Evolutionary conservation across 2,797 vertebrate genomes (phyloP).

Genomic region (Sciaenops ocellatus): DNA sequence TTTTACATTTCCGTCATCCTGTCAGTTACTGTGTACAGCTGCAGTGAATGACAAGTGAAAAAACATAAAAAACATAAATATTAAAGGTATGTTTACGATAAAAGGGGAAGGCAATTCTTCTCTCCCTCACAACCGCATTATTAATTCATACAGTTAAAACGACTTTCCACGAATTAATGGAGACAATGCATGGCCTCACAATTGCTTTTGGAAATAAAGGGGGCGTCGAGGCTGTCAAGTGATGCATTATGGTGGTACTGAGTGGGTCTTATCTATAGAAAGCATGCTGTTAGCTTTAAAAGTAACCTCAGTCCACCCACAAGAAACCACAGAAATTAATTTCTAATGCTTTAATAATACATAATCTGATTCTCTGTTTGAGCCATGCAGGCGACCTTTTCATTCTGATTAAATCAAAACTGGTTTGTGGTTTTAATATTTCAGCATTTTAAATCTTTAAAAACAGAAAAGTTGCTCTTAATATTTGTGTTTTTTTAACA

Average conservation of each 20-base stretch:
- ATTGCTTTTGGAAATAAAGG: constrained; percentile 84
- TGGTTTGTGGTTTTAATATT: background rate
- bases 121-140: constrained; percentile 86
- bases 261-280: constrained; percentile 82
- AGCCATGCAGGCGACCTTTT: background rate
- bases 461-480: background rate
- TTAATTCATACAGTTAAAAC: constrained; percentile 92
- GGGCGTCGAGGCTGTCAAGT: constrained; percentile 73
- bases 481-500: background rate
- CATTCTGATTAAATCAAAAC: background rate
- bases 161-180: constrained; percentile 91
- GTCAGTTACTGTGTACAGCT: constrained; percentile 59
- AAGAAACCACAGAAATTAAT: constrained; percentile 54
- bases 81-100: constrained; percentile 90
- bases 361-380: background rate
- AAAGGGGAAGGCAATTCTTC: constrained; percentile 86
- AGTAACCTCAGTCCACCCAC: constrained; percentile 51
- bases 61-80: constrained; percentile 91
- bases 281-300: constrained; percentile 78
- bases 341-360: background rate
- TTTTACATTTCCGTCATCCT: constrained; percentile 67
- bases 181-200: constrained; percentile 78
- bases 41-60: constrained; percentile 76
- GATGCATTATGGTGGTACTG: constrained; percentile 82
- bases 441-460: background rate